These are phyloP conservation scores for Neomonachus schauinslandi DNA, from an alignment of 2,113 vertebrate species.

Conservation along the genomic window DNA sequence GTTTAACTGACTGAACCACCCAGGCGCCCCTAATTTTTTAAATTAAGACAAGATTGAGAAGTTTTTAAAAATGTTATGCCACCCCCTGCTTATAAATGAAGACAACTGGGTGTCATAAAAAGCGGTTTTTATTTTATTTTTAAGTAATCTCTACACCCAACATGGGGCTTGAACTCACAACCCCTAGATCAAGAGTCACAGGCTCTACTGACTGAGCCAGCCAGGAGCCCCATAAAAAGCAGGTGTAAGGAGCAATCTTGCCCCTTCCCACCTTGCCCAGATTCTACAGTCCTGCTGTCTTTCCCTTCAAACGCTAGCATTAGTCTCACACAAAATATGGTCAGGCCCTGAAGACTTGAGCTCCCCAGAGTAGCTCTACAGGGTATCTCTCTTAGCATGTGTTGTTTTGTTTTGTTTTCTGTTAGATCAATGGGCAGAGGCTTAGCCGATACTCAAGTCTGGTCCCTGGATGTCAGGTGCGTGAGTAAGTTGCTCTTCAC, in stretches of 20 bases:
- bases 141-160: neutral
- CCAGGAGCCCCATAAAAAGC: neutral
- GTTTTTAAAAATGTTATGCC: neutral
- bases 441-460: neutral
- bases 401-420: neutral
- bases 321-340: neutral
- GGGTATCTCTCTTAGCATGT: neutral
- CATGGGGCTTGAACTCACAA: neutral
- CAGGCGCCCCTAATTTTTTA: neutral
- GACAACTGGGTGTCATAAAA: neutral
- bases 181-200: neutral
- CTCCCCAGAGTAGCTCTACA: neutral
- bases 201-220: neutral
- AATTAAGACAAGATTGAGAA: slow-evolving; percentile 30
- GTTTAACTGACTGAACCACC: neutral
- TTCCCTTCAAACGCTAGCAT: slow-evolving; percentile 5
- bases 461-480: neutral
- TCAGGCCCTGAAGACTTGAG: neutral
- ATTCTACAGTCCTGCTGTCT: neutral
- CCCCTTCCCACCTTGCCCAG: neutral
- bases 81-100: neutral
- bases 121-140: neutral
- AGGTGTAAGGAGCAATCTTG: neutral
- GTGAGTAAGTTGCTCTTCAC: neutral
- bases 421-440: neutral